Conservation (phyloP, 2,797 vertebrate genomes). For the Masticophis lateralis region DNA sequence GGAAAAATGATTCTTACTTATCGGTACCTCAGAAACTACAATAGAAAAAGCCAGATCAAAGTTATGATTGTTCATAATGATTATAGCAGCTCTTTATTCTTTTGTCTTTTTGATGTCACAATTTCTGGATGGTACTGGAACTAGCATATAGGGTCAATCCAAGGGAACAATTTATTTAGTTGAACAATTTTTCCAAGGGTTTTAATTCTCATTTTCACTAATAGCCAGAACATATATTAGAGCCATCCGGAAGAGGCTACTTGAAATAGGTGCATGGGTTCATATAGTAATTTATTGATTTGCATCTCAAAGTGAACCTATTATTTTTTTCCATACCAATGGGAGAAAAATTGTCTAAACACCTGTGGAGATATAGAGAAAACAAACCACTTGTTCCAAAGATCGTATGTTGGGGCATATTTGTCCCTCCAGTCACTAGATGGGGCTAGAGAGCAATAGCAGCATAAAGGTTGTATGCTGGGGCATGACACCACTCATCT, state of each 20-base stretch:
- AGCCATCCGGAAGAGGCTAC: background rate
- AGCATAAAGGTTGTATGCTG: no score
- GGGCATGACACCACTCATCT: background rate
- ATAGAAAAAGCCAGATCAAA: background rate
- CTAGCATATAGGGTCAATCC: background rate
- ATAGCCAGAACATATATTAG: background rate
- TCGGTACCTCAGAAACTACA: background rate
- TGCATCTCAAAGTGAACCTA: background rate
- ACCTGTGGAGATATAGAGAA: background rate
- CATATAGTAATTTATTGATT: no score
- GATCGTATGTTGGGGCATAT: no score
- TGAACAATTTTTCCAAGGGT: background rate
- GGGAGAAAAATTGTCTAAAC: background rate
- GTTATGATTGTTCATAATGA: background rate
- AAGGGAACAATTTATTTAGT: background rate
- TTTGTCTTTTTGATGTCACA: background rate
- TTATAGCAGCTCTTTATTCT: background rate
- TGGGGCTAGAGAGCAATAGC: no score
- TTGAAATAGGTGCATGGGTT: background rate
- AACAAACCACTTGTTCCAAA: background rate
- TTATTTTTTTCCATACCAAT: background rate
- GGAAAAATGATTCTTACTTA: background rate
- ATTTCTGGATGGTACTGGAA: background rate
- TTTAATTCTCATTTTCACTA: background rate
- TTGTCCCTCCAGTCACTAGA: no score